Evolutionary conservation across 1,140 invertebrate species (phyloP).

Genomic region (Dendroctonus valens): DNA sequence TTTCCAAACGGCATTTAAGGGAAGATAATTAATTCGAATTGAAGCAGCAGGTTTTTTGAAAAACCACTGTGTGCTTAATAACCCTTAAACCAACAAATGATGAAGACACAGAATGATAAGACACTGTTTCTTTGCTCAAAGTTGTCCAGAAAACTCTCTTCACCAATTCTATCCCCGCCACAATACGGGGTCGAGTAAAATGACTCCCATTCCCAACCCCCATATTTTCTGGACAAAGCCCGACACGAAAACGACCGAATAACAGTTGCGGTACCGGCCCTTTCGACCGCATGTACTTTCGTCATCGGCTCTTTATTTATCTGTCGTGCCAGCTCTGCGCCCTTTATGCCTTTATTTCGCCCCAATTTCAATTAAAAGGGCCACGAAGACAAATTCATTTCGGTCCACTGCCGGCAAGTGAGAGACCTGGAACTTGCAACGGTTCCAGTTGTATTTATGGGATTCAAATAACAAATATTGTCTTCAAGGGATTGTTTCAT

Average conservation of each 20-base stretch:
- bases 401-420: not conserved
- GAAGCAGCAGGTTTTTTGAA: too few species aligned
- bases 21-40: too few species aligned
- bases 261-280: constrained; percentile 3
- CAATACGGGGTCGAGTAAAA: too few species aligned
- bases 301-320: constrained; percentile 9
- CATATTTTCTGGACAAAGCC: not conserved
- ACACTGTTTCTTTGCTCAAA: too few species aligned
- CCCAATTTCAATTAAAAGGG: constrained; percentile 8
- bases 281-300: constrained; percentile 5
- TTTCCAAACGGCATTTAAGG: too few species aligned
- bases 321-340: constrained; percentile 3
- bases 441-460: not conserved
- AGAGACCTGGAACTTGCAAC: not conserved
- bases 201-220: not conserved
- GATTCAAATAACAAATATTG: too few species aligned
- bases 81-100: too few species aligned
- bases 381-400: constrained; percentile 11
- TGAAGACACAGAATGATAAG: too few species aligned
- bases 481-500: too few species aligned
- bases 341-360: constrained; percentile 10
- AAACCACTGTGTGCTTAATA: too few species aligned
- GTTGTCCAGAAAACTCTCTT: too few species aligned
- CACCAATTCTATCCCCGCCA: too few species aligned
- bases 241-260: constrained; percentile 4